Percentiles rank a stretch among this genome's conserved stretches.
These are phyloP conservation scores for Amitus sp. DNA, from an alignment of 2,888 invertebrate genomes.

Conservation along the genomic window DNA sequence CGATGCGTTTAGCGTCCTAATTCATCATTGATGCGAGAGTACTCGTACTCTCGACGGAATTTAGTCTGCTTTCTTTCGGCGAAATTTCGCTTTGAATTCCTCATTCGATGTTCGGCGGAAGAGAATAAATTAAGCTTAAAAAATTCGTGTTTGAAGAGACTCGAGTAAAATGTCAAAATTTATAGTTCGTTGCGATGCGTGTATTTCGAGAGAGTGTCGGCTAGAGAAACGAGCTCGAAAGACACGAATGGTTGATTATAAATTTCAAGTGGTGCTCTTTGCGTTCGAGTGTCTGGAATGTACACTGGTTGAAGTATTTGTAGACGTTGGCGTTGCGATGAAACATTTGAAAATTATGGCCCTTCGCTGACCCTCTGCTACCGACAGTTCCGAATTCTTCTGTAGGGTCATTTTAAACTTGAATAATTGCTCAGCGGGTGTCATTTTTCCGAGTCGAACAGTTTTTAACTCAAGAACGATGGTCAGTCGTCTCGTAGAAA, in stretches of 20 bases:
- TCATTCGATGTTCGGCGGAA: no score
- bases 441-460: neutral
- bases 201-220: conserved; percentile 26
- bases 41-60: no score
- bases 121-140: neutral
- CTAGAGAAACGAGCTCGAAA: conserved; percentile 27
- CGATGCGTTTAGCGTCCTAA: neutral
- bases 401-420: conserved; percentile 5
- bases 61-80: no score
- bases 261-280: conserved; percentile 34
- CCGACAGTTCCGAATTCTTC: conserved; percentile 9
- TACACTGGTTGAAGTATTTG: conserved; percentile 28
- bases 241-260: conserved; percentile 37
- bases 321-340: conserved; percentile 30
- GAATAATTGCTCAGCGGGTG: neutral
- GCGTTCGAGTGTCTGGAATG: conserved; percentile 29
- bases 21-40: neutral
- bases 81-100: no score
- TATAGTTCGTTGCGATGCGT: conserved; percentile 16
- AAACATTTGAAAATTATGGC: conserved; percentile 36
- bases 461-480: no score
- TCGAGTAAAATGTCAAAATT: conserved; percentile 6
- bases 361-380: conserved; percentile 15
- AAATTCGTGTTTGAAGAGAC: no score
- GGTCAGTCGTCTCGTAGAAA: no score